Evolutionary conservation across 2,113 vertebrate genomes (phyloP).

Genomic region (Oophaga pumilio): DNA sequence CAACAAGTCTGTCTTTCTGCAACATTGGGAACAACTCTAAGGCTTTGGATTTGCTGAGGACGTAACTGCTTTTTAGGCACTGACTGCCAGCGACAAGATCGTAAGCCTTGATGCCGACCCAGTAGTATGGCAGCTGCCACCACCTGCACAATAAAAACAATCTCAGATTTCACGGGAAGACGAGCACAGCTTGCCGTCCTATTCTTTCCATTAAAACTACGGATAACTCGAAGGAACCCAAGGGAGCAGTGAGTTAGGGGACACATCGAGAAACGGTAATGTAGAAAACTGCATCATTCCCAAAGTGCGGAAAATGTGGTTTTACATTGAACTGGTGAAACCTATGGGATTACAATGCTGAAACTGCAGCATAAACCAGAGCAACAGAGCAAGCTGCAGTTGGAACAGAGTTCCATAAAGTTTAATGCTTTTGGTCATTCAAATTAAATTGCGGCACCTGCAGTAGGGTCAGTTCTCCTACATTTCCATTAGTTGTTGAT

Average conservation of each 20-base stretch:
- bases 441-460: neutral
- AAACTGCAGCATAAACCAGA: neutral
- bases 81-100: conserved; percentile 92
- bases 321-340: no score
- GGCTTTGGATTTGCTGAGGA: conserved; percentile 89
- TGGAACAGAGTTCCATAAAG: no score
- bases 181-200: no score
- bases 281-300: no score
- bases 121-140: conserved; percentile 99
- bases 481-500: neutral
- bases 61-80: conserved; percentile 92
- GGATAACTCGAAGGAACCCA: no score
- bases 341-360: neutral
- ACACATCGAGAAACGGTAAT: no score
- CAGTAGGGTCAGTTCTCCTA: neutral
- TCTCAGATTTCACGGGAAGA: neutral
- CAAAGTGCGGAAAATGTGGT: no score
- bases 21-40: conserved; percentile 96
- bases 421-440: no score
- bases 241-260: no score
- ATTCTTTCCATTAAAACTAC: no score
- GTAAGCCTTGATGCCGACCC: conserved; percentile 95
- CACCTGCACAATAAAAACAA: conserved; percentile 72
- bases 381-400: no score
- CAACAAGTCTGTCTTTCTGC: conserved; percentile 88